These are phyloP conservation scores for Echiichthys vipera DNA, from an alignment of 2,797 vertebrate genomes.

Conservation along the genomic window DNA sequence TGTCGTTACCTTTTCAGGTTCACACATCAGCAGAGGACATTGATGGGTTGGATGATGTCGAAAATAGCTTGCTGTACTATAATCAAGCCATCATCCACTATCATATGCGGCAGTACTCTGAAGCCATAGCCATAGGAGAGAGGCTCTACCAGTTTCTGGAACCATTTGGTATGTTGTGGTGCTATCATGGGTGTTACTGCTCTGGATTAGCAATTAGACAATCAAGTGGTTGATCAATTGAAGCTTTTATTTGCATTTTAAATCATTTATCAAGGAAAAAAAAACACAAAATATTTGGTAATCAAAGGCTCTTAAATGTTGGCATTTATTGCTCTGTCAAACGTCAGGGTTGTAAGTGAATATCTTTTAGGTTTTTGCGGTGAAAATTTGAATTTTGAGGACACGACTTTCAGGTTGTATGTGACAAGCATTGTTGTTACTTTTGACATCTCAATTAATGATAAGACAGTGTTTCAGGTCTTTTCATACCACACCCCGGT, in stretches of 20 bases:
- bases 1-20: constrained; percentile 81
- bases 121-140: constrained; percentile 95
- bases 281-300: background rate
- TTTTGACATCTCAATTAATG: no score
- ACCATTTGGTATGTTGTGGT: constrained; percentile 91
- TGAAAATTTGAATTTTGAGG: background rate
- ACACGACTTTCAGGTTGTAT: background rate
- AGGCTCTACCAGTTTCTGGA: constrained; percentile 98
- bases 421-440: background rate
- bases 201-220: background rate
- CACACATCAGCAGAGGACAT: constrained; percentile 94
- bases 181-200: constrained; percentile 16
- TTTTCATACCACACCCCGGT: background rate
- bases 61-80: constrained; percentile 96
- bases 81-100: constrained; percentile 97
- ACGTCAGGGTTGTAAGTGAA: no score
- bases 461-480: no score
- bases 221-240: background rate
- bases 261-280: background rate
- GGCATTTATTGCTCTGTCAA: background rate
- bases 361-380: background rate
- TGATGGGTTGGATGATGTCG: constrained; percentile 96
- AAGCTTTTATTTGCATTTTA: background rate
- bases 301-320: background rate
- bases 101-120: constrained; percentile 94